Percentiles rank a stretch among this genome's conserved stretches.
Conservation (phyloP, 2,797 vertebrate genomes). For the Hylomyscus alleni region DNA sequence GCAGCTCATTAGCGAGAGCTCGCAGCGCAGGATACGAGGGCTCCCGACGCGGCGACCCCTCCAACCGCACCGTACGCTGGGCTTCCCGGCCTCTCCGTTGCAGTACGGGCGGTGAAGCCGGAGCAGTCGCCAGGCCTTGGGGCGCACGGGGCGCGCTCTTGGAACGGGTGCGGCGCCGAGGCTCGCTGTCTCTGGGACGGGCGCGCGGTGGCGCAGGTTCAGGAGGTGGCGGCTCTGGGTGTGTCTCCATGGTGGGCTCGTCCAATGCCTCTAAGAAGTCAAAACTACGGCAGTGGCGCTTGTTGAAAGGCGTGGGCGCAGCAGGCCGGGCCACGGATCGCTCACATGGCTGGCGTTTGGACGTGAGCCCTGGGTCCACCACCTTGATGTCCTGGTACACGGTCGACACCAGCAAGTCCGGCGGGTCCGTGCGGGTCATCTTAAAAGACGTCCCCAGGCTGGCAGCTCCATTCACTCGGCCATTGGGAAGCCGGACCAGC, state of each 20-base stretch:
- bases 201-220: constrained; percentile 90
- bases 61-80: constrained; percentile 87
- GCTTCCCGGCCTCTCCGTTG: constrained; percentile 90
- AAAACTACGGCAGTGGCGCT: constrained; percentile 98
- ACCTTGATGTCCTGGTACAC: constrained; percentile 95
- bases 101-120: constrained; percentile 86
- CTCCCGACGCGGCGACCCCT: constrained; percentile 92
- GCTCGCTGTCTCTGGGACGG: constrained; percentile 89
- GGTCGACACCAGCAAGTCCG: constrained; percentile 97
- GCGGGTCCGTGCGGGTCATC: constrained; percentile 99
- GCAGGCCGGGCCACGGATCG: constrained; percentile 93
- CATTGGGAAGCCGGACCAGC: too few species aligned
- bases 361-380: constrained; percentile 89
- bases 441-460: constrained; percentile 91
- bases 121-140: constrained; percentile 91
- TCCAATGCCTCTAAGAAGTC: constrained; percentile 97
- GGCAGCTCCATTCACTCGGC: constrained; percentile 88
- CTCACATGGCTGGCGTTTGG: constrained; percentile 92
- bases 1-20: constrained; percentile 95
- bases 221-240: constrained; percentile 83
- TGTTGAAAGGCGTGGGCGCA: constrained; percentile 94
- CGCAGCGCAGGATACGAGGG: constrained; percentile 89
- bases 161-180: constrained; percentile 93
- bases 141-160: constrained; percentile 94
- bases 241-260: constrained; percentile 90